Conservation (phyloP, 1,140 invertebrate genomes). For the Mamestra configurata region DNA sequence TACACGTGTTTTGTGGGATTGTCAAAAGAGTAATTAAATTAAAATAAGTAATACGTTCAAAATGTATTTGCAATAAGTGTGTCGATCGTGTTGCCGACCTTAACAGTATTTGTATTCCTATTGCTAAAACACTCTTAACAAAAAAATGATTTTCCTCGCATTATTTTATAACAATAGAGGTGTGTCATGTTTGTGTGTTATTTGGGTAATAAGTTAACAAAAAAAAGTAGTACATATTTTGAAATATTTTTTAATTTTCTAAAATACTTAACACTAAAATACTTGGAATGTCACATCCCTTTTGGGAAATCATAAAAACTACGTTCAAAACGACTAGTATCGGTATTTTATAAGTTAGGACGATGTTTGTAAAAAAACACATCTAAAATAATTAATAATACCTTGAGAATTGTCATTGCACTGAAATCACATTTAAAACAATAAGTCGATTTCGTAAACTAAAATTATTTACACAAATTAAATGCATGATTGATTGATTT, state of each 20-base stretch:
- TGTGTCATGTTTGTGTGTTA: not conserved
- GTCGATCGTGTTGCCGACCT: no score
- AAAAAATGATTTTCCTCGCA: no score
- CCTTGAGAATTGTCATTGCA: not conserved
- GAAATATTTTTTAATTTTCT: not conserved
- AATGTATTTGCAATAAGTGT: no score
- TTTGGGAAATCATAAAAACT: not conserved
- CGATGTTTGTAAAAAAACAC: not conserved
- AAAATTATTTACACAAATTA: slow-evolving; percentile 13
- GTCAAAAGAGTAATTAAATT: no score
- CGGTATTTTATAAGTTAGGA: not conserved
- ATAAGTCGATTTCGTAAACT: not conserved
- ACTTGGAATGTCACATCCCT: slow-evolving; percentile 19
- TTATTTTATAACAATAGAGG: no score
- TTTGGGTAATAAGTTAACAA: not conserved
- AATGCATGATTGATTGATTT: no score
- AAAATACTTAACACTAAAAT: slow-evolving; percentile 4
- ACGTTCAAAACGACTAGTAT: slow-evolving; percentile 2
- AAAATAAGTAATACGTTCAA: no score
- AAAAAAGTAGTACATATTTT: not conserved
- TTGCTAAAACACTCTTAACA: no score
- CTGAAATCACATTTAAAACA: slow-evolving; percentile 7
- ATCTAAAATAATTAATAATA: not conserved
- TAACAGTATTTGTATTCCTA: no score
- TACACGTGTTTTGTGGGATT: no score